Evolutionary conservation across 2,888 invertebrate species (phyloP), one percentile per base, ranked within the genome.

Genomic region (Leptinotarsa tumamoca): DNA sequence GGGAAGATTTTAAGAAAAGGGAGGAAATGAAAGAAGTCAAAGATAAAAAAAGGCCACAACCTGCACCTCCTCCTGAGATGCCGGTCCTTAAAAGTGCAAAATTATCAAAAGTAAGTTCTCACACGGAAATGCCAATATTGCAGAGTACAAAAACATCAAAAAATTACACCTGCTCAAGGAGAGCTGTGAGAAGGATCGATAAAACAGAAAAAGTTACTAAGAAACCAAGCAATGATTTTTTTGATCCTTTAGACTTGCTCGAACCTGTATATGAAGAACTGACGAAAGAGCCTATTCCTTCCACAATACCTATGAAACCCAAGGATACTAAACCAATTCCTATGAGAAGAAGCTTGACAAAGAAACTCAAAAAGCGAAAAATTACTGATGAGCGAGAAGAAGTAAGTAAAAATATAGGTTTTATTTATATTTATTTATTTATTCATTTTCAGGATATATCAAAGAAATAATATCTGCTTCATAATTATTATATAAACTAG

Each of bases 251-350:
- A 43, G 87, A 87, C 70, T 75, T 88, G 51, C 78, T 88, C 33
- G 84, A 87, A 74, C 87, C 88, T 0, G 83, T 85, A 18, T 87
- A 86, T 76, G 85, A 85, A 71, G 87, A 88, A 72, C 81, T 84
- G 13, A 81, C 83, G 82, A 78, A 79, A 71, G 79, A 83, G 79
- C 79, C 81, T 18, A 68, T 72, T 63, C 61, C 77, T 67, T 61
- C 74, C 15, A 13, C 74, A 70, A 70, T 56, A 74, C 21, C 74
- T 63, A 71, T 58, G 5, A 79, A 76, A 71, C 50, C 78, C 2
- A 80, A 78, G 66, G 80, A 80, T 52, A 63, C 68, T 23, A 81
- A 80, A 61, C 72, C 73, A 33, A 33, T 80, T 43, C 78, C 77
- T 66, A 52, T 80, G 17, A 80, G 58, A 68, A 82, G 76, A 68